phyloP scores from a whole-genome alignment of 2,797 vertebrate species.

The Tenualosa thibaudeaui region DNA sequence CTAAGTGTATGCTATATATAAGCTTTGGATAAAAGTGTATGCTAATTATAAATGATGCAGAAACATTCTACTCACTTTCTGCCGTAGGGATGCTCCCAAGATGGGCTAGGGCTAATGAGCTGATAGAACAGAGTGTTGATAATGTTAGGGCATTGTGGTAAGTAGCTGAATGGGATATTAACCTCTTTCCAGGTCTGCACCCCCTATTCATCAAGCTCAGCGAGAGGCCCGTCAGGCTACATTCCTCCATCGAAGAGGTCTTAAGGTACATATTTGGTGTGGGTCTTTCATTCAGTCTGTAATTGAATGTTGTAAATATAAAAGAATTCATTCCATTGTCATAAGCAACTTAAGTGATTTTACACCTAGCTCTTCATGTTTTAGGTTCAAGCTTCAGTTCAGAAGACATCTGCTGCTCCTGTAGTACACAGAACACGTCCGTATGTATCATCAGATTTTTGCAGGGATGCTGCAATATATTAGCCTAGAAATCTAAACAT shows the following conservation, averaged over 20 bases:
- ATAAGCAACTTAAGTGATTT: neutral
- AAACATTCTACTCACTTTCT: too few species aligned
- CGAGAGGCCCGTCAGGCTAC: constrained; percentile 92
- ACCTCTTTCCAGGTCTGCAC: constrained; percentile 58
- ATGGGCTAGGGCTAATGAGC: neutral
- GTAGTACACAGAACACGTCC: constrained; percentile 76
- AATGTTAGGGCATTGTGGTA: neutral
- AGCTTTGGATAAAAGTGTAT: too few species aligned
- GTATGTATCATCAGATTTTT: constrained; percentile 74
- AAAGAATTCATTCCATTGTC: neutral
- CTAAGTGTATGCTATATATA: too few species aligned
- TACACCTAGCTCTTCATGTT: constrained; percentile 45
- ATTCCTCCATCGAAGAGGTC: constrained; percentile 89
- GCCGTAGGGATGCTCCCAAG: constrained; percentile 14
- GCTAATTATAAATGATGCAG: too few species aligned
- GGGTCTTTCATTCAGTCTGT: neutral
- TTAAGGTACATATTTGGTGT: constrained; percentile 78
- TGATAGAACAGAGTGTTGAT: neutral
- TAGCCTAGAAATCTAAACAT: neutral
- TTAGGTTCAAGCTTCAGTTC: constrained; percentile 66
- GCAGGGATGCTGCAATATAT: neutral
- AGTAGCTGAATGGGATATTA: neutral
- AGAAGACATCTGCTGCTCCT: constrained; percentile 57
- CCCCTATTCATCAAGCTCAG: constrained; percentile 69
- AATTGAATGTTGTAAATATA: neutral